phyloP scores from a whole-genome alignment of 2,113 vertebrate genomes.

The Barbus barbus region DNA sequence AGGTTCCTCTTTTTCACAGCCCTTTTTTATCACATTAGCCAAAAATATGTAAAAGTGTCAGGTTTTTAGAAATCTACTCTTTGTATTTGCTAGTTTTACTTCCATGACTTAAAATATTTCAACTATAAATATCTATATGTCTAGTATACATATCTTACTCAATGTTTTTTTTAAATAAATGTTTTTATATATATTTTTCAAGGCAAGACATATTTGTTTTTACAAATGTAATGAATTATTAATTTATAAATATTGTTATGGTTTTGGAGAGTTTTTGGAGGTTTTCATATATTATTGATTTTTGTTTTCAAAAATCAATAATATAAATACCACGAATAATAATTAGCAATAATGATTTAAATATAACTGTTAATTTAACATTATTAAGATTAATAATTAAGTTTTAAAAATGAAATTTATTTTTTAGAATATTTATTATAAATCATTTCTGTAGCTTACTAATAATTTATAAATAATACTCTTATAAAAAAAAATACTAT shows the following conservation, averaged over 20 bases:
- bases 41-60: not conserved
- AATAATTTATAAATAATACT: not conserved
- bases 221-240: too few relatives aligned
- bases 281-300: too few relatives aligned
- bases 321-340: not conserved
- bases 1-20: not conserved
- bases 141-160: not conserved
- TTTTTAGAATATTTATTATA: too few relatives aligned
- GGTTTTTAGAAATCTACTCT: not conserved
- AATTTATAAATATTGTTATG: too few relatives aligned
- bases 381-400: not conserved
- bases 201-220: not conserved
- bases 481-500: too few relatives aligned
- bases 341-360: not conserved
- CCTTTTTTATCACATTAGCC: not conserved
- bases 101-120: not conserved
- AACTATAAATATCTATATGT: too few relatives aligned
- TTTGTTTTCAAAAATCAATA: not conserved
- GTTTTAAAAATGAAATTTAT: too few relatives aligned
- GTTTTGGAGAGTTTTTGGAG: too few relatives aligned
- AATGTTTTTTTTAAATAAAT: not conserved
- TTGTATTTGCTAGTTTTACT: not conserved
- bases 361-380: not conserved
- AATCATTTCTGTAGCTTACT: too few relatives aligned
- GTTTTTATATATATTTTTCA: not conserved